Conservation (phyloP, 2,888 invertebrate genomes). For the Saturnia japonica region DNA sequence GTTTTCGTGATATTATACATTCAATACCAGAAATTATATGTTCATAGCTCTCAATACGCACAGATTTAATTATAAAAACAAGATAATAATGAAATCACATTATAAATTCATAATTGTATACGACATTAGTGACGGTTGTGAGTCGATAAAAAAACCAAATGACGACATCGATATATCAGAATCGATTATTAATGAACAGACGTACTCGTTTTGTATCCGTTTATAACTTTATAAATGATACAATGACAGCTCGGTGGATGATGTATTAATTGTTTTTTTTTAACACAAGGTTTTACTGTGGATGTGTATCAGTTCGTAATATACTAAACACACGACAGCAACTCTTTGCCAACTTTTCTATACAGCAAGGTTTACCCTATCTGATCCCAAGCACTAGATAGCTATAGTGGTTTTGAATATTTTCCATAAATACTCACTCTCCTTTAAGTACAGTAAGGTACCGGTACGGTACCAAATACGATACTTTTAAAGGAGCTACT, state of each 20-base stretch:
- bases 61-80: background rate
- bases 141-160: constrained; percentile 45
- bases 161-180: constrained; percentile 51
- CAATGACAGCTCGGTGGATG: background rate
- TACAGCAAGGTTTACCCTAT: too few species aligned
- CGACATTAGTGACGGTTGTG: constrained; percentile 46
- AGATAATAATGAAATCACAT: constrained; percentile 34
- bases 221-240: background rate
- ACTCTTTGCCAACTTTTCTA: too few species aligned
- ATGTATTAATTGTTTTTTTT: background rate
- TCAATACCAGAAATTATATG: background rate
- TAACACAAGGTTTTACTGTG: too few species aligned
- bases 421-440: too few species aligned
- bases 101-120: constrained; percentile 41
- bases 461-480: too few species aligned
- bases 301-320: too few species aligned
- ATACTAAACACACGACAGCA: too few species aligned
- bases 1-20: background rate
- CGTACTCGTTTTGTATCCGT: background rate
- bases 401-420: too few species aligned
- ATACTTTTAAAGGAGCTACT: too few species aligned
- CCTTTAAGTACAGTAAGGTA: too few species aligned
- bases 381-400: too few species aligned
- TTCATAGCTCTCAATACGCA: background rate
- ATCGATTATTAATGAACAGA: constrained; percentile 45